phyloP scores from a whole-genome alignment of 2,113 vertebrate species.

The Pontoporia blainvillei region DNA sequence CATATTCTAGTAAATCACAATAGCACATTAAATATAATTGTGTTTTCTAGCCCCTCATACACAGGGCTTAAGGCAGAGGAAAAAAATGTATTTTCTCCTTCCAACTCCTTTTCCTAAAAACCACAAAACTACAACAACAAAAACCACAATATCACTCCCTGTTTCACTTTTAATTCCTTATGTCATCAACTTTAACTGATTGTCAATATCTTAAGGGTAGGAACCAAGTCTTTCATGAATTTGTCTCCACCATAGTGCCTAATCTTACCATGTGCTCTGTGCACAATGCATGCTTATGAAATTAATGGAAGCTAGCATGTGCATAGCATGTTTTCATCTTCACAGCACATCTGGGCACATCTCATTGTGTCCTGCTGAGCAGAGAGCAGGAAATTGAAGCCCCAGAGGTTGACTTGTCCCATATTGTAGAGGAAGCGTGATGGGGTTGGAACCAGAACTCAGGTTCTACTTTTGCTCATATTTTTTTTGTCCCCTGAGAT shows the following conservation, averaged over 20 bases:
- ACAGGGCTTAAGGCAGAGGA: neutral
- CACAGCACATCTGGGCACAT: neutral
- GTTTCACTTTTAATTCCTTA: neutral
- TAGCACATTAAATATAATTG: neutral
- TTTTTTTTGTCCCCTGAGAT: neutral
- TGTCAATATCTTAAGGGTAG: neutral
- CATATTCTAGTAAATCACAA: neutral
- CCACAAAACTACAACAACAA: neutral
- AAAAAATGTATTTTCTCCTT: neutral
- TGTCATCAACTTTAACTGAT: neutral
- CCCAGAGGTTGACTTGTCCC: neutral
- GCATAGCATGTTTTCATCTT: neutral
- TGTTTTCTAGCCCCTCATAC: neutral
- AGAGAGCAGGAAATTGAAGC: neutral
- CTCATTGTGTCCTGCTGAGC: neutral
- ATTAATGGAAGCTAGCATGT: neutral
- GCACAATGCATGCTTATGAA: neutral
- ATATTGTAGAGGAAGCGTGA: neutral
- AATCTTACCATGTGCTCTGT: no score
- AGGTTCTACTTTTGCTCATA: neutral
- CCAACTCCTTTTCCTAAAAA: neutral
- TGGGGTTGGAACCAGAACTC: neutral
- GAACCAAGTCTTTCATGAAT: neutral
- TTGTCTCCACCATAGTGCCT: rapidly evolving
- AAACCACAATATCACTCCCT: neutral